Conservation (phyloP, 2,888 invertebrate genomes). For the Poecilus cupreus region DNA sequence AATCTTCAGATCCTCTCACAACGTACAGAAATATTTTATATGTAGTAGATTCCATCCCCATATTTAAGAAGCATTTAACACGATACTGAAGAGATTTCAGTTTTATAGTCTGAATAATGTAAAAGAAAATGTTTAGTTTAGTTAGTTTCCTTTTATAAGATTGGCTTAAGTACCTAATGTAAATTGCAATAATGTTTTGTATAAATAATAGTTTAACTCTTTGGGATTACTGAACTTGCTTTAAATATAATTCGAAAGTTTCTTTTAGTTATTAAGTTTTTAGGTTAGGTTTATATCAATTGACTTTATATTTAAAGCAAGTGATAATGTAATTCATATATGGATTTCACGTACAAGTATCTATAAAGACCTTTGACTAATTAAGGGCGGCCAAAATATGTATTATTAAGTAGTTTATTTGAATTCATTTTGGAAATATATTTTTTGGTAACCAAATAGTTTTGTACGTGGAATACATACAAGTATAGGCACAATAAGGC, state of each 20-base stretch:
- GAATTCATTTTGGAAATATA: slow-evolving; percentile 28
- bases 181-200: slow-evolving; percentile 59
- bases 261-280: background rate
- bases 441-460: slow-evolving; percentile 27
- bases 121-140: slow-evolving; percentile 40
- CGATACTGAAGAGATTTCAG: slow-evolving; percentile 42
- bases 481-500: slow-evolving; percentile 49
- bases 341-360: slow-evolving; percentile 44
- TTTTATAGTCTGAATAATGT: slow-evolving; percentile 51
- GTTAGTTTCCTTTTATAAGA: slow-evolving; percentile 34
- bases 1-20: background rate
- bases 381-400: slow-evolving; percentile 50
- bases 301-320: slow-evolving; percentile 26
- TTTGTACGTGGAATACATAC: slow-evolving; percentile 49
- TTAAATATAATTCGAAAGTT: slow-evolving; percentile 15
- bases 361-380: slow-evolving; percentile 9
- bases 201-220: slow-evolving; percentile 49
- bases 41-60: slow-evolving; percentile 7
- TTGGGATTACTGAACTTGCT: slow-evolving; percentile 38
- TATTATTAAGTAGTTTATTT: slow-evolving; percentile 25
- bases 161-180: slow-evolving; percentile 58
- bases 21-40: slow-evolving; percentile 11
- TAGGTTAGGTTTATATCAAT: background rate
- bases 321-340: slow-evolving; percentile 17
- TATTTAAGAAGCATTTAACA: slow-evolving; percentile 17